phyloP scores from a whole-genome alignment of 2,113 vertebrate genomes.

The Eurypyga helias region DNA sequence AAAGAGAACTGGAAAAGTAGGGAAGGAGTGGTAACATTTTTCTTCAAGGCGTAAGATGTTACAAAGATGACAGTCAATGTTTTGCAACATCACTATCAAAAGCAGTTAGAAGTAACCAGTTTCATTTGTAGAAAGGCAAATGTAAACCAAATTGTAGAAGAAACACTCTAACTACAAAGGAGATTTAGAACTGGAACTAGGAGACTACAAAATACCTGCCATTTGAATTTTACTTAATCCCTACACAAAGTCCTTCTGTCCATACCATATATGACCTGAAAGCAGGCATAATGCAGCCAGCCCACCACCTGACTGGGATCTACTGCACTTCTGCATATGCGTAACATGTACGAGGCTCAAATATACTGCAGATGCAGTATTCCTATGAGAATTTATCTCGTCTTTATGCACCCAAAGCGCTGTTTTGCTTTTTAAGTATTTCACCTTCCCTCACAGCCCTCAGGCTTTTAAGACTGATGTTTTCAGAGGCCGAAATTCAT shows the following conservation, averaged over 20 bases:
- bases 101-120: background rate
- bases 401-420: background rate
- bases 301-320: background rate
- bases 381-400: background rate
- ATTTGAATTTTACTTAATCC: background rate
- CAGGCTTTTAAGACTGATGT: background rate
- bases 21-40: background rate
- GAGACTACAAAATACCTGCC: background rate
- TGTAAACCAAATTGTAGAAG: background rate
- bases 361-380: accelerated
- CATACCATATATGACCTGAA: background rate
- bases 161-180: background rate
- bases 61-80: background rate
- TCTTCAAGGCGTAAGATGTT: background rate
- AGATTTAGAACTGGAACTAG: background rate
- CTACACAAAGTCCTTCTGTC: background rate
- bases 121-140: background rate
- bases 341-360: background rate
- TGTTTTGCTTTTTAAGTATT: background rate
- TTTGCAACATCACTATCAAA: background rate
- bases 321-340: background rate
- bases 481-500: background rate
- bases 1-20: background rate
- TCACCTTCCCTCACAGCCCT: background rate
- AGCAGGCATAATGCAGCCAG: background rate